Base-by-base conservation (phyloP, 2,113 vertebrate genomes). In the Chaetura pelagica region DNA sequence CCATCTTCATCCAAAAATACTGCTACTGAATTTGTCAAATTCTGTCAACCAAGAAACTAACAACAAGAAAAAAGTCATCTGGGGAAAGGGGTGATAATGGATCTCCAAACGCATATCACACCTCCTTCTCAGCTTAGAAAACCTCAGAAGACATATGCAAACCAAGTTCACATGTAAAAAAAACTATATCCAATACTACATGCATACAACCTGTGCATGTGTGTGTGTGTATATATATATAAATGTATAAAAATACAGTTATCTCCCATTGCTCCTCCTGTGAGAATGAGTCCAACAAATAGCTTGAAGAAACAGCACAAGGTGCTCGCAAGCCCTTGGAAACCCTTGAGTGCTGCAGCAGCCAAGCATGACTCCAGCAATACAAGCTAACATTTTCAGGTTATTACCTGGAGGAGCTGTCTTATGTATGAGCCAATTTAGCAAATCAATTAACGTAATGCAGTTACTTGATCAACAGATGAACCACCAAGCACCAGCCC, bases 351-450 rank as follows among this genome's bases (percentile, higher is more conserved):
- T 6, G n/a, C 61, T 64, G 49, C 38, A 81, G 46, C 52, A 42
- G 48, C 89, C 61, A 40, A 35, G 73, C 84, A 57, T 29, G 64
- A 84, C 40, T 52, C 16, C 20, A 42, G 55, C 19, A 92, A 95
- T 34, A 42, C 3, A 59, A 84, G 68, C 13, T 34, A 89, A 64
- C 27, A 11, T 91, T 89, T 89, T 51, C 80, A 68, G 67, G 71
- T 92, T 83, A 92, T 83, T 87, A 93, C 81, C 74, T 96, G 90
- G 89, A 95, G 80, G 71, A 94, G 87, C 52, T 87, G 59, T n/a
- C 83, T 77, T 78, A 66, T 42, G 38, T 30, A 90, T 14, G 40
- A 89, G 76, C 42, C 84, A 63, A 72, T 77, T 90, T 61, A 87
- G 61, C 80, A 93, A 92, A 90, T 86, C 93, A 93, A 85, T 94